Evolutionary conservation across 2,888 invertebrate genomes (phyloP).

Genomic region (Volucella inflata): DNA sequence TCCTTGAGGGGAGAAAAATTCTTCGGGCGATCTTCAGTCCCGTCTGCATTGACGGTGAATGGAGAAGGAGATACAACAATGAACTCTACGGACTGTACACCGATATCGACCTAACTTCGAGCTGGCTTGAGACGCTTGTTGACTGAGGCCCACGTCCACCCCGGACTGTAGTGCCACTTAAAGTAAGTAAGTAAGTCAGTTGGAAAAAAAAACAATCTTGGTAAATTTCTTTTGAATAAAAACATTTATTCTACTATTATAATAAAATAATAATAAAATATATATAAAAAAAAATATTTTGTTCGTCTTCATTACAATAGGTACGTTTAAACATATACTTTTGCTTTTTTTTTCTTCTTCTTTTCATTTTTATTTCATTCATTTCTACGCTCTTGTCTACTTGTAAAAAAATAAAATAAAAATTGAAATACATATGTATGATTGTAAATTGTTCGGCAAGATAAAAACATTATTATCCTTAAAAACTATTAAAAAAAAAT

Average conservation of each 20-base stretch:
- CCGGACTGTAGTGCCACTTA: too few relatives aligned
- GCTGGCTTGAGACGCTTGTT: too few relatives aligned
- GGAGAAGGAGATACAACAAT: too few relatives aligned
- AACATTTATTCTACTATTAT: slow-evolving; percentile 76
- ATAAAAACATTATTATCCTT: slow-evolving; percentile 71
- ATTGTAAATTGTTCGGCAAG: slow-evolving; percentile 74
- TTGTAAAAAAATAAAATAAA: slow-evolving; percentile 66
- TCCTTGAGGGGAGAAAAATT: too few relatives aligned
- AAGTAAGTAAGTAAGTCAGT: background rate
- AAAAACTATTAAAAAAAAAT: slow-evolving; percentile 62
- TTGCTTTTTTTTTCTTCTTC: slow-evolving; percentile 28
- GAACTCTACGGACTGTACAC: too few relatives aligned
- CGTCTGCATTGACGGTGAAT: too few relatives aligned
- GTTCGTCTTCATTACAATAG: slow-evolving; percentile 72
- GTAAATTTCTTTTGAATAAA: slow-evolving; percentile 68
- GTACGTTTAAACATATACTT: slow-evolving; percentile 75
- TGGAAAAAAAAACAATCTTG: slow-evolving; percentile 7
- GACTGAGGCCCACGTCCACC: too few relatives aligned
- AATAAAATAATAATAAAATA: slow-evolving; percentile 76
- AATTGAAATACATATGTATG: slow-evolving; percentile 51
- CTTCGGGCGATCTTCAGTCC: too few relatives aligned
- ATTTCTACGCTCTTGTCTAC: slow-evolving; percentile 55
- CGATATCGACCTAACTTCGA: too few relatives aligned
- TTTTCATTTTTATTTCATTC: slow-evolving; percentile 29
- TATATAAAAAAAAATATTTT: slow-evolving; percentile 74